Evolutionary conservation across 1,140 invertebrate species (phyloP), one percentile per base, ranked within the genome.

Genomic region (Cardiocondyla obscurior): DNA sequence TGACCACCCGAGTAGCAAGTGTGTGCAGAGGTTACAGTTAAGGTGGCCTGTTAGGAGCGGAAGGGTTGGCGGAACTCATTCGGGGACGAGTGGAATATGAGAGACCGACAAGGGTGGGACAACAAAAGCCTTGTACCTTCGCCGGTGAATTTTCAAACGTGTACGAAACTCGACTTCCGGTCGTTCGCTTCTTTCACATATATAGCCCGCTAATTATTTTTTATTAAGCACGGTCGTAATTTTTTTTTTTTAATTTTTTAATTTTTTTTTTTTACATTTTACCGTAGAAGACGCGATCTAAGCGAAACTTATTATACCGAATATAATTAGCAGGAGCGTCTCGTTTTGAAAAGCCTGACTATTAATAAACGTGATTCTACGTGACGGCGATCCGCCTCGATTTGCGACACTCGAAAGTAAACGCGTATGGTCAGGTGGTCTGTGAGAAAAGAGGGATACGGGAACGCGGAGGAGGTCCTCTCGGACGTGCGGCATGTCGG

Each of bases 401-500:
- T 79, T 19, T 67, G 74, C n/a, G 49, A 79, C 28, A 53, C 25
- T 64, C 19, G 39, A 12, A 39, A 53, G 62, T 42, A 79, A 69
- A 53, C 74, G 1, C 22, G 33, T 69, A 79, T 51, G 33, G 36
- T 72, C 51, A 81, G 77, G 42, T 60, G 69, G 36, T 72, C n/a
- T 49, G 57, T 39, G 30, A 79, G 55, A 57, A 64, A 73, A 81
- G 70, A 65, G 60, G 84, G 84, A 81, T 82, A 88, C 83, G 84
- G 72, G 84, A 86, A 85, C 70, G 58, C 49, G 55, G 77, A 65
- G 76, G 70, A 83, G 83, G 87, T 89, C 81, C 69, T 74, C 51
- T 74, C 51, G 70, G 81, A 84, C 60, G 67, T 88, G 89, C 76
- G 85, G 83, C 76, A 82, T 85, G 89, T 85, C 85, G 84, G 76